Percentiles rank a stretch among this genome's conserved stretches.
Evolutionary conservation across 2,113 vertebrate species (phyloP).

Genomic region (human): GRCh38 chr16:49533001-49533500

Average conservation of each 20-base stretch:
- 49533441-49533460: neutral
- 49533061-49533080: neutral
- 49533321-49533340: neutral
- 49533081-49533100: neutral
- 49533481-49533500: conserved; percentile 46
- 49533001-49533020: rapidly evolving
- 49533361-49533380: neutral
- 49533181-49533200: neutral
- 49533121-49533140: neutral
- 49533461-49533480: neutral
- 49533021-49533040: neutral
- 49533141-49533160: rapidly evolving
- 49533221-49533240: neutral
- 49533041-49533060: neutral
- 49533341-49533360: neutral
- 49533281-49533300: neutral
- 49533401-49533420: neutral
- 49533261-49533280: neutral
- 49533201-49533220: neutral
- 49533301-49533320: neutral
- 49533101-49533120: rapidly evolving
- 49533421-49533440: neutral
- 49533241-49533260: neutral
- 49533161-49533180: too few relatives aligned
- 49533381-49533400: neutral